These are phyloP conservation scores for Achlya flavicornis DNA, from an alignment of 2,888 invertebrate genomes.

Conservation along the genomic window DNA sequence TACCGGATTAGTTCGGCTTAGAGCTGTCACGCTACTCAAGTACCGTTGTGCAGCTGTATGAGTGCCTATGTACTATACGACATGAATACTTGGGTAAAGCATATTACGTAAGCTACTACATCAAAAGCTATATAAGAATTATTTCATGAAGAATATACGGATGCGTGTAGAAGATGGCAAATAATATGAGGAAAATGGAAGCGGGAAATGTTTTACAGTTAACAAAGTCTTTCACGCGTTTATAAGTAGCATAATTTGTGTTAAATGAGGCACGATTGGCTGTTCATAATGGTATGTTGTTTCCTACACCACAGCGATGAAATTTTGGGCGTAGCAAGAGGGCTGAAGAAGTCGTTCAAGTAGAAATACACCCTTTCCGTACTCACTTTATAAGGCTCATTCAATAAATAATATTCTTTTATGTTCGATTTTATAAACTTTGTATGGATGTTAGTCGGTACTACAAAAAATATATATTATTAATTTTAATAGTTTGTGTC, in stretches of 20 bases:
- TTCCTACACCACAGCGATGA: conserved; percentile 34
- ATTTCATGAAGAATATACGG: conserved; percentile 18
- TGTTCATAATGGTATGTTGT: conserved; percentile 43
- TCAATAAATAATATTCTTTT: conserved; percentile 10
- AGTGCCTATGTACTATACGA: neutral
- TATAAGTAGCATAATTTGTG: conserved; percentile 33
- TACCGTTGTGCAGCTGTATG: neutral
- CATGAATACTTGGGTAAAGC: neutral
- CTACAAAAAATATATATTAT: no score
- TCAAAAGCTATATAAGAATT: conserved; percentile 8
- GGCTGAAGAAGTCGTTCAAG: conserved; percentile 20
- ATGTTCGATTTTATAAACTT: neutral
- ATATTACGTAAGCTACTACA: neutral
- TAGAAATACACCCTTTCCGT: conserved; percentile 14
- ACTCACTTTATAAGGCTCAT: conserved; percentile 10
- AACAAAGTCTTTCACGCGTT: conserved; percentile 27
- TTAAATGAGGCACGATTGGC: conserved; percentile 45
- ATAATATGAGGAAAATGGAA: conserved; percentile 17
- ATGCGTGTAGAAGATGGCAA: conserved; percentile 22
- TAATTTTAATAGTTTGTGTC: no score
- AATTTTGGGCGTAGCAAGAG: conserved; percentile 26
- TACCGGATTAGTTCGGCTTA: conserved; percentile 4
- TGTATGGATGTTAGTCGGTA: neutral
- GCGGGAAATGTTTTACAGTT: conserved; percentile 20
- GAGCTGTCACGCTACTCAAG: neutral